Base-by-base conservation (phyloP, 1,140 invertebrate species). In the Leptinotarsa undecemlineata region DNA sequence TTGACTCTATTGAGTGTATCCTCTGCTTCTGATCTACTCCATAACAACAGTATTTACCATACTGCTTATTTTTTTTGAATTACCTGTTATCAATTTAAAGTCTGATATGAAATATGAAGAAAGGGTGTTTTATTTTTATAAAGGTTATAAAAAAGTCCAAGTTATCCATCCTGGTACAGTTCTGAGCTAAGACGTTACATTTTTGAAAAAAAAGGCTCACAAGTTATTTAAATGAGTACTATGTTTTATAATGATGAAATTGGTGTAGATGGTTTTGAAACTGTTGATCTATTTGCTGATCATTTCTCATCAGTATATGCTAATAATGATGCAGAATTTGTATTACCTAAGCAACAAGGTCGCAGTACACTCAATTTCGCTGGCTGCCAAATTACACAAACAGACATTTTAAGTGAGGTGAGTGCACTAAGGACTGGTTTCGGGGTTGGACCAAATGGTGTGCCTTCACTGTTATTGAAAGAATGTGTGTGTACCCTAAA, bases 71-170 rank as follows among this genome's bases (percentile, higher is more conserved):
- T n/a, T n/a, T 21, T 64, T 64, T 64, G 62, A 64, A 23, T 19
- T 64, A 64, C 62, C 62, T 19, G 11, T 64, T 4, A 17, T 21
- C 4, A 64, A 3, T 64, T 19, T 23, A 13, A 64, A 64, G 20
- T 64, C 62, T 64, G 62, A 23, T 64, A 23, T 64, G 62, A 14
- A 19, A 64, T 23, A 64, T 64, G 62, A 64, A 64, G 62, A 64
- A 64, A 26, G 15, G 20, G 20, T 64, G 23, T 64, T 64, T 20
- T 20, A 64, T 61, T 61, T 61, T 61, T 11, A 61, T 20, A 61
- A 61, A n/a, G 62, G 8, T 64, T 20, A 64, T 15, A 26, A 64
- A 64, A 20, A 23, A 26, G 19, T n/a, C 2, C 17, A 64, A 64
- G 20, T 64, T 23, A 64, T 23, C 62, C 62, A 21, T 64, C 23